Evolutionary conservation across 2,888 invertebrate species (phyloP).

Genomic region (Diloba caeruleocephala): DNA sequence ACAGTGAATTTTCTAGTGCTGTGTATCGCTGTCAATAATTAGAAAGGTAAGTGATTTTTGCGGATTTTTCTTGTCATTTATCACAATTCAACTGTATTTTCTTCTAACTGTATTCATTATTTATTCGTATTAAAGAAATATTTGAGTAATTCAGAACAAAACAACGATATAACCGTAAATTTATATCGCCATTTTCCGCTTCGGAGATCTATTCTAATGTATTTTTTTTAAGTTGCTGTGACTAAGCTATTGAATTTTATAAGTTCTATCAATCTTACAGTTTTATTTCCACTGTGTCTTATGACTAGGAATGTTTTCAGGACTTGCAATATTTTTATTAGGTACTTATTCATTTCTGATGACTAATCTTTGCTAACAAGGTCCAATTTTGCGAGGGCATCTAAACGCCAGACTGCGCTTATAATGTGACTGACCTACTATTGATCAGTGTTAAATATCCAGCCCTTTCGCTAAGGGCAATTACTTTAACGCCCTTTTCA

Average conservation of each 20-base stretch:
- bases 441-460: conserved; percentile 46
- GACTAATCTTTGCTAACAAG: conserved; percentile 73
- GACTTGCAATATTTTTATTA: conserved; percentile 46
- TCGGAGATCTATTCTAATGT: conserved; percentile 74
- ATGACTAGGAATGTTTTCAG: conserved; percentile 2
- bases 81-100: conserved; percentile 22
- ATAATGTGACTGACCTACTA: conserved; percentile 54
- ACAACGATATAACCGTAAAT: conserved; percentile 68
- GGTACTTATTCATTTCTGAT: conserved; percentile 66
- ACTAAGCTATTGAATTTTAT: conserved; percentile 44
- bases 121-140: conserved; percentile 1
- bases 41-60: conserved; percentile 82
- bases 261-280: conserved; percentile 27
- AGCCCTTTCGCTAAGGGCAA: conserved; percentile 48
- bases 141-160: conserved; percentile 17
- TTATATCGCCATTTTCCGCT: conserved; percentile 85
- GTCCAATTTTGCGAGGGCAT: conserved; percentile 58
- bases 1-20: conserved; percentile 81
- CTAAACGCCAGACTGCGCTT: conserved; percentile 45
- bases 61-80: conserved; percentile 50
- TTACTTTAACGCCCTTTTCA: conserved; percentile 26
- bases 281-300: conserved; percentile 16
- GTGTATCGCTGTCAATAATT: conserved; percentile 83
- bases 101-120: conserved; percentile 7
- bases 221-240: conserved; percentile 67